Evolutionary conservation across 2,113 vertebrate species (phyloP).

Genomic region (Heterotis niloticus): DNA sequence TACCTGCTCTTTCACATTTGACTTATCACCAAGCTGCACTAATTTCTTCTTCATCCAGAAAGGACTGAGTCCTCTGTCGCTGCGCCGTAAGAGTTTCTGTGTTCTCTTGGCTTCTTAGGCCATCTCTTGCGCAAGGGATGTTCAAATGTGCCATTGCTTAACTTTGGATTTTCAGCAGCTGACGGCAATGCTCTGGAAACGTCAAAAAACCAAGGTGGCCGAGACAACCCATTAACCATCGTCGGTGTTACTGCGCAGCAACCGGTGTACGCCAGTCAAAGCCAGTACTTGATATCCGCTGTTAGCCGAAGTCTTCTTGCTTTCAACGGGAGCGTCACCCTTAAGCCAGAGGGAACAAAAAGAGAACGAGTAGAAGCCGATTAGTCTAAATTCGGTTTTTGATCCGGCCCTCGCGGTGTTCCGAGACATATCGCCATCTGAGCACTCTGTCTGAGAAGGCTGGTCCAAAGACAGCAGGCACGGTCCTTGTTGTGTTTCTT

Average conservation of each 20-base stretch:
- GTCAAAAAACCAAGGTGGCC: neutral
- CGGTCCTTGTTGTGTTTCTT: neutral
- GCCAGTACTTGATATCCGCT: neutral
- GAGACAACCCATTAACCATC: neutral
- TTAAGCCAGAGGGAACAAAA: neutral
- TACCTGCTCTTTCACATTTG: neutral
- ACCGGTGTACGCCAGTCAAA: neutral
- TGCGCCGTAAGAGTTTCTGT: neutral
- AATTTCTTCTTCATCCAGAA: neutral
- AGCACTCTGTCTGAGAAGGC: neutral
- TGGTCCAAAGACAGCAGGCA: neutral
- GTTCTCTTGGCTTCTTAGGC: neutral
- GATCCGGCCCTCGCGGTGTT: neutral
- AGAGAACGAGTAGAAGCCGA: neutral
- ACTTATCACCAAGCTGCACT: neutral
- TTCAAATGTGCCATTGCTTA: neutral
- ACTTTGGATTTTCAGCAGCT: neutral
- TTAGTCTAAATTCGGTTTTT: neutral
- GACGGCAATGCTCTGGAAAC: neutral
- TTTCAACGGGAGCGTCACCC: neutral
- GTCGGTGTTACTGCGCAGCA: neutral
- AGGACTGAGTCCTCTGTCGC: slow-evolving; percentile 7
- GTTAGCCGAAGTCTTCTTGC: neutral
- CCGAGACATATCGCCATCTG: neutral
- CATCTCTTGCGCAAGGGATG: neutral